These are phyloP conservation scores for Xenotilapia caudafasciata DNA, from an alignment of 2,113 vertebrate genomes.

Conservation along the genomic window DNA sequence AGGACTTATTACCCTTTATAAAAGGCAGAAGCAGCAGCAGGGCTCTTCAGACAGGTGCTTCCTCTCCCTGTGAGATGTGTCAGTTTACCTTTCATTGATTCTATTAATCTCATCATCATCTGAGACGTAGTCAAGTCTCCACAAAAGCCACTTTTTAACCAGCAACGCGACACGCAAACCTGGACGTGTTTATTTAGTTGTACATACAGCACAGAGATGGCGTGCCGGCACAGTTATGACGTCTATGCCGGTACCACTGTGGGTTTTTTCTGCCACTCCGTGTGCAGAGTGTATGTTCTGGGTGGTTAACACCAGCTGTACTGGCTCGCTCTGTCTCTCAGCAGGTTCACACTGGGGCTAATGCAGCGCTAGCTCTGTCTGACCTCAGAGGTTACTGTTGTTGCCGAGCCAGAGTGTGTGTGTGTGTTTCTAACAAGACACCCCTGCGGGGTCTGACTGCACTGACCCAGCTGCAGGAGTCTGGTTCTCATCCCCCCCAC, in stretches of 20 bases:
- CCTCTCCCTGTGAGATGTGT: neutral
- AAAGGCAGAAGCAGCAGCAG: neutral
- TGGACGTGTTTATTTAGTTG: constrained; percentile 34
- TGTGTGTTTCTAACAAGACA: constrained; percentile 50
- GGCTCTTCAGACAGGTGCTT: neutral
- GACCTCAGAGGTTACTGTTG: constrained; percentile 65
- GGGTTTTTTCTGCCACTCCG: neutral
- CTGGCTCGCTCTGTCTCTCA: constrained; percentile 55
- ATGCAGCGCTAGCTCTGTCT: constrained; percentile 46
- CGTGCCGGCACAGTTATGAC: constrained; percentile 10
- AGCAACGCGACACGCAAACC: neutral
- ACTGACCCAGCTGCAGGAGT: constrained; percentile 55
- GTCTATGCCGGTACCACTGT: constrained; percentile 7
- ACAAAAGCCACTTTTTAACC: constrained; percentile 16
- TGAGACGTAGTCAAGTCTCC: neutral
- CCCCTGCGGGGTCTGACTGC: constrained; percentile 41
- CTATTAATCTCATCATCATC: neutral
- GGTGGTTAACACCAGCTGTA: constrained; percentile 64
- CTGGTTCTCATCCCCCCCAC: neutral
- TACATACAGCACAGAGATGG: constrained; percentile 8
- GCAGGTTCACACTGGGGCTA: constrained; percentile 62
- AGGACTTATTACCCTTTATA: neutral
- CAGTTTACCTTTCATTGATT: neutral
- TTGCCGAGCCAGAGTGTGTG: constrained; percentile 19
- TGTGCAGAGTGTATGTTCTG: constrained; percentile 51